Evolutionary conservation across 1,140 invertebrate species (phyloP).

Genomic region (Diachasma alloeum): DNA sequence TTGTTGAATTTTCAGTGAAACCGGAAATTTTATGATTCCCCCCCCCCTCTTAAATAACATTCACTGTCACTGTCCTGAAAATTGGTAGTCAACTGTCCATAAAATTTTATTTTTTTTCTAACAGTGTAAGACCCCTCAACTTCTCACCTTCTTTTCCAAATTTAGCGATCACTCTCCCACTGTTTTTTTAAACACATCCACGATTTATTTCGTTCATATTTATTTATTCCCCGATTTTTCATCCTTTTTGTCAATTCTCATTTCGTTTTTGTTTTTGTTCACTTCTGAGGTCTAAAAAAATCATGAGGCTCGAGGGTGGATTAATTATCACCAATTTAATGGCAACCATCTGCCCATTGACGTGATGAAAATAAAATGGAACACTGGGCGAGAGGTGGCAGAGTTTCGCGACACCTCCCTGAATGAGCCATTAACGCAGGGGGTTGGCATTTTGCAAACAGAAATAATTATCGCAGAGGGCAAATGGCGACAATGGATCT

Average conservation of each 20-base stretch:
- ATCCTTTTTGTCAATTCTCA: not conserved
- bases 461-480: slow-evolving; percentile 60
- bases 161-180: too few species aligned
- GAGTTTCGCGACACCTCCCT: slow-evolving; percentile 46
- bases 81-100: too few species aligned
- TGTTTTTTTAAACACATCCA: too few species aligned
- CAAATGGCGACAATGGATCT: slow-evolving; percentile 4
- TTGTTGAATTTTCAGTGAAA: too few species aligned
- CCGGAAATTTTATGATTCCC: too few species aligned
- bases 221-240: not conserved
- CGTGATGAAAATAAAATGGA: slow-evolving; percentile 36
- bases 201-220: too few species aligned
- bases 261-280: not conserved
- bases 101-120: too few species aligned
- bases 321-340: slow-evolving; percentile 58
- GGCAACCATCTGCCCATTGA: slow-evolving; percentile 58
- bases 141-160: too few species aligned
- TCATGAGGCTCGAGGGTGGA: slow-evolving; percentile 22
- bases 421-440: slow-evolving; percentile 62
- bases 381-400: slow-evolving; percentile 26
- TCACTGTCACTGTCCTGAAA: too few species aligned
- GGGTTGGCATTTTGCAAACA: slow-evolving; percentile 45
- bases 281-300: not conserved
- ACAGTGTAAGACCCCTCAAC: too few species aligned
- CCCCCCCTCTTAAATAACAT: too few species aligned